A percentile compares a stretch with the other conserved stretches of the same genome.
Conservation (phyloP, 2,888 invertebrate species). For the Philonicus albiceps region DNA sequence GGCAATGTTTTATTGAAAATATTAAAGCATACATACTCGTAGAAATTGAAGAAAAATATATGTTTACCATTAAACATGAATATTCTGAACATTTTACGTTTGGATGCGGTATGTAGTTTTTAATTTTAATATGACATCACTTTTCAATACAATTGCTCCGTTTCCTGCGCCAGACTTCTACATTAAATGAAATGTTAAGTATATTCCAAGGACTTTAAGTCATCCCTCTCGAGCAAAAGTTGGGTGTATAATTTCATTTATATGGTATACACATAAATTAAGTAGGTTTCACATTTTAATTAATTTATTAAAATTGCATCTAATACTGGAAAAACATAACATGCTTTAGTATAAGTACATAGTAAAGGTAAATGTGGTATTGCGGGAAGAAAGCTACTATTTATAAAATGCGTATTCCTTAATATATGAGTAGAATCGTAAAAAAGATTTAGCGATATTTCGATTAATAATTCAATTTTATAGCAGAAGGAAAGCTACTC, state of each 20-base stretch:
- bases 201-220: background rate
- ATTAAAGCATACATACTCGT: too few relatives aligned
- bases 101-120: background rate
- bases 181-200: background rate
- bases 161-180: background rate
- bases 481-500: background rate
- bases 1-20: background rate
- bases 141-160: background rate
- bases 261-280: background rate
- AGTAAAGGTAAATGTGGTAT: background rate
- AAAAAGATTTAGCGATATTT: too few relatives aligned
- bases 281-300: background rate
- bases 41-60: too few relatives aligned
- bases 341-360: too few relatives aligned
- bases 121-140: background rate
- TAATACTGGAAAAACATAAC: too few relatives aligned
- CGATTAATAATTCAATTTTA: background rate
- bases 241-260: background rate
- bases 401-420: too few relatives aligned
- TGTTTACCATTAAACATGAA: background rate
- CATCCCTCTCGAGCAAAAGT: background rate
- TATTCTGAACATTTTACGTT: background rate
- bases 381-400: too few relatives aligned
- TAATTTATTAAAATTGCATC: background rate
- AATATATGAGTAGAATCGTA: too few relatives aligned